phyloP scores from a whole-genome alignment of 2,888 invertebrate genomes.

The Caenorhabditis panamensis region DNA sequence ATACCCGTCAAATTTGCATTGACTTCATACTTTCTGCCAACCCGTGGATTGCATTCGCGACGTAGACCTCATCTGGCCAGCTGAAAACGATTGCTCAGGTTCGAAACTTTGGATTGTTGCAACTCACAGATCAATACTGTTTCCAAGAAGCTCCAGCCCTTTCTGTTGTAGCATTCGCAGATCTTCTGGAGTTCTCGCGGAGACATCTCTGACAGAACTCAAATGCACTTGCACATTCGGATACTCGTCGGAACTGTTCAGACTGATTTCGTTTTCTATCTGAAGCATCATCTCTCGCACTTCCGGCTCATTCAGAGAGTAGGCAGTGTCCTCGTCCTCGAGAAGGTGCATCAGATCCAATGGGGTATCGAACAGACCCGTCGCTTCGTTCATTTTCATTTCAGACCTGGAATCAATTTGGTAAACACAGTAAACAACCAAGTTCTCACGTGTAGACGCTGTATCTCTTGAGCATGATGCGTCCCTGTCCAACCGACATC shows the following conservation, averaged over 20 bases:
- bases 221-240: conserved; percentile 50
- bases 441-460: conserved; percentile 18
- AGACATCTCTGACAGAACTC: conserved; percentile 28
- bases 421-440: background rate
- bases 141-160: conserved; percentile 18
- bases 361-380: background rate
- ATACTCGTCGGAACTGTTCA: conserved; percentile 52
- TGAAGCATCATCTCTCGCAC: background rate
- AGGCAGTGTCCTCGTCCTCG: conserved; percentile 9
- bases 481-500: conserved; percentile 53
- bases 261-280: conserved; percentile 27
- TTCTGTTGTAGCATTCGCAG: conserved; percentile 23
- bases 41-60: conserved; percentile 41
- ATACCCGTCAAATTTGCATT: conserved; percentile 19
- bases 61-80: conserved; percentile 49
- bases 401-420: background rate
- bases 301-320: conserved; percentile 19
- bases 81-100: too few species aligned
- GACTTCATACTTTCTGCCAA: conserved; percentile 30
- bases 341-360: conserved; percentile 12
- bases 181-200: conserved; percentile 15
- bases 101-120: too few species aligned
- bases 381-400: conserved; percentile 7
- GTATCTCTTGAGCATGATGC: conserved; percentile 40
- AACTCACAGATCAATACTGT: conserved; percentile 43